Base-by-base conservation (phyloP, 1,140 invertebrate species). In the Arctopsyche grandis region DNA sequence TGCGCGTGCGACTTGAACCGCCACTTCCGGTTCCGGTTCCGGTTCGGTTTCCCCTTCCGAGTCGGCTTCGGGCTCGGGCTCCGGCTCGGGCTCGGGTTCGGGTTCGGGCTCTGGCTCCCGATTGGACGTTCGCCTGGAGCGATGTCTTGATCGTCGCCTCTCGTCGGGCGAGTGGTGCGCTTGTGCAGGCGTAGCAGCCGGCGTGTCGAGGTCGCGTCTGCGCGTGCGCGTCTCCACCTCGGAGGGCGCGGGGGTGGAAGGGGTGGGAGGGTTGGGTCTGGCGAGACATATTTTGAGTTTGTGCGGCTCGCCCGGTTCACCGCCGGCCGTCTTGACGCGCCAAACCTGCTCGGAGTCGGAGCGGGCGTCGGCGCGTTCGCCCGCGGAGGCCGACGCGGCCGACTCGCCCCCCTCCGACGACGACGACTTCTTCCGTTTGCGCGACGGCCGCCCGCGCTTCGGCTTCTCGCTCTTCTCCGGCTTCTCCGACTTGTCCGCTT, bases 211-310 rank as follows among this genome's bases (percentile, higher is more conserved):
- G 16, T 66, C 71, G 66, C 66, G 56, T 56, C 79, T 69, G 29
- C 79, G 76, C 43, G 76, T 76, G 14, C 79, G 76, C 63, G 76
- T 58, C 1, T 82, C 81, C 0, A 79, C 70, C n/a, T 1, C 3
- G 29, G 29, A 1, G 7, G 29, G 7, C 3, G 29, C 3, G 29
- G 29, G 3, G 7, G 29, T 4, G 29, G 29, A 7, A 7, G 29
- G 1, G 78, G 78, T 12, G 74, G 71, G 19, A 69, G 48, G 4
- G 70, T 69, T 1, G 73, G 81, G 71, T n/a, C 81, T 73, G 66
- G 81, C 58, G n/a, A 82, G 66, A 38, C 81, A 82, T 66, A 82
- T 80, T 74, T 82, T 82, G 10, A 82, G 63, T 71, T 82, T 82
- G 16, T 82, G 81, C 24, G 80, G 80, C 9, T 82, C 79, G 16